phyloP scores from a whole-genome alignment of 2,113 vertebrate genomes.

The Oostethus manadensis region DNA sequence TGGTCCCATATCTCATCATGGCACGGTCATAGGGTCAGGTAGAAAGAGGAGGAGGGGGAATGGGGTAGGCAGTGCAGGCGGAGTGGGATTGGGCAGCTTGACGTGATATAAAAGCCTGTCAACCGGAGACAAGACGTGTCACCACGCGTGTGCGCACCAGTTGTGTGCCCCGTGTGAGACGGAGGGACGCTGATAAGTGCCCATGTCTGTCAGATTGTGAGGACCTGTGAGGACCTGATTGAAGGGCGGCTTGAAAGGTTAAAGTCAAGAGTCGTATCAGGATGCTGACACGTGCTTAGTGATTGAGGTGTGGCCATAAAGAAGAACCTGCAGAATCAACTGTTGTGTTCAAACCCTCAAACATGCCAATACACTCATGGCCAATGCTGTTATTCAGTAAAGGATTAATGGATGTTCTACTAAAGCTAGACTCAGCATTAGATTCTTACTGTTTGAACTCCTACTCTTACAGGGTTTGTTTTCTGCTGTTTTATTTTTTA shows the following conservation, averaged over 20 bases:
- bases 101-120: constrained; percentile 67
- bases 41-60: constrained; percentile 4
- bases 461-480: constrained; percentile 8
- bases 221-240: constrained; percentile 46
- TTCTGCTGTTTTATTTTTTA: constrained; percentile 14
- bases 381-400: constrained; percentile 44
- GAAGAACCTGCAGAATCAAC: constrained; percentile 3
- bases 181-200: constrained; percentile 34
- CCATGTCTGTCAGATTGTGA: constrained; percentile 37
- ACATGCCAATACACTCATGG: constrained; percentile 22
- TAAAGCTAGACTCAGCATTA: constrained; percentile 32
- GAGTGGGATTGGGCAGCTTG: constrained; percentile 37
- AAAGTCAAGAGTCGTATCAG: constrained; percentile 50
- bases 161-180: constrained; percentile 3
- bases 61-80: background rate
- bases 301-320: constrained; percentile 30
- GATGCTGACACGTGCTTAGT: constrained; percentile 29
- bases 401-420: constrained; percentile 53
- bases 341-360: constrained; percentile 1
- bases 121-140: constrained; percentile 56
- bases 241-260: constrained; percentile 57
- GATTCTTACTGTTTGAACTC: constrained; percentile 13
- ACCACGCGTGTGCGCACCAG: constrained; percentile 18
- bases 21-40: constrained; percentile 50
- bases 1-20: constrained; percentile 62